Evolutionary conservation across 2,888 invertebrate species (phyloP), one percentile per base, ranked within the genome.

Genomic region (Drosophila macrospina): DNA sequence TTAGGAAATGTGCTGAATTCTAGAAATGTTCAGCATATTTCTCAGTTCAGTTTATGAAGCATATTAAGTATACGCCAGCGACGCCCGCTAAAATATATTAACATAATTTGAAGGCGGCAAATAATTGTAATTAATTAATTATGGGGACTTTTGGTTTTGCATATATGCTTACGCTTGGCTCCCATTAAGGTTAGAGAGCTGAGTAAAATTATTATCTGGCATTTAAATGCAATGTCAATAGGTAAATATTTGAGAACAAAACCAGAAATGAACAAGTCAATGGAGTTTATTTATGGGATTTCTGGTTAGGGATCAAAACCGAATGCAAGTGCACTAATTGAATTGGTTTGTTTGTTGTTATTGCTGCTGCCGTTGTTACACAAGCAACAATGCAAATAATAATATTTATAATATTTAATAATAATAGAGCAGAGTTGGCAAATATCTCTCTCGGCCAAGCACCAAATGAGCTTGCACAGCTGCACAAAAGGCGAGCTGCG

Each of bases 401-500:
- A 48, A 51, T 16, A 42, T 48, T 51, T 39, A 45, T 42, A 66
- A 36, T 51, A 20, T 20, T 20, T 20, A 66, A 26, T 55, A 48
- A 44, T 54, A 63, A 47, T 63, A 57, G 59, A 51, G 48, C 37
- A 51, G 48, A 61, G 50, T 64, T 32, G 16, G 51, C 45, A 86
- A 69, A 73, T 64, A 76, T 67, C 59, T 57, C 52, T 60, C 50
- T 57, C 13, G 11, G 50, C 41, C 50, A 20, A 36, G 67, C 62
- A 50, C 60, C 65, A 82, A 82, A 82, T 82, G 67, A 86, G 88
- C 69, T 86, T 88, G 74, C 66, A 88, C 82, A 83, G 82, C 88
- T 82, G 82, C 69, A 24, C 30, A 59, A 52, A 54, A 28, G 28
- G 28, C n/a, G n/a, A n/a, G n/a, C n/a, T n/a, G n/a, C n/a, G n/a